Evolutionary conservation across 2,888 invertebrate species (phyloP).

Genomic region (Drepana falcataria): DNA sequence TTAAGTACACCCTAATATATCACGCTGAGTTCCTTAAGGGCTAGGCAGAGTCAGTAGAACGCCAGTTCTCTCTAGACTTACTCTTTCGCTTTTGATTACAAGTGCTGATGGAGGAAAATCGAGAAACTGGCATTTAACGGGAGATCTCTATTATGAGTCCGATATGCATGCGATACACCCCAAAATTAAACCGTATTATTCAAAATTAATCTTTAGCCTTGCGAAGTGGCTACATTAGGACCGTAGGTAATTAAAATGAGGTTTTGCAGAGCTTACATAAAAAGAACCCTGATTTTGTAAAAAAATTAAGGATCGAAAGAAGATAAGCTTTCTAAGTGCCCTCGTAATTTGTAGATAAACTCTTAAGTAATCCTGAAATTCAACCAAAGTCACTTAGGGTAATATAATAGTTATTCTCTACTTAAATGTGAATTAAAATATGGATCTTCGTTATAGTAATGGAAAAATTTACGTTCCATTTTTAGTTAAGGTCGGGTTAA

Average conservation of each 20-base stretch:
- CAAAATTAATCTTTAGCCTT: neutral
- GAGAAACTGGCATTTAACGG: conserved; percentile 10
- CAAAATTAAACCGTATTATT: neutral
- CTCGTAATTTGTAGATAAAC: neutral
- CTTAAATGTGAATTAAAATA: too few relatives aligned
- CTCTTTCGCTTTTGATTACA: neutral
- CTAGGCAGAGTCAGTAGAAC: too few relatives aligned
- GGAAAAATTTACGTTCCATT: too few relatives aligned
- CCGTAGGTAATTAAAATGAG: neutral
- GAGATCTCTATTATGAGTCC: neutral
- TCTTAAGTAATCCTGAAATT: neutral
- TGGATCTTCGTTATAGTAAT: too few relatives aligned
- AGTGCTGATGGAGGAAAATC: conserved; percentile 1
- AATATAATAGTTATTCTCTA: too few relatives aligned
- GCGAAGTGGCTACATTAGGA: neutral
- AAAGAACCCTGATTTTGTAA: neutral
- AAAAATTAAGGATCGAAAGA: neutral
- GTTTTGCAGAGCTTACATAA: neutral
- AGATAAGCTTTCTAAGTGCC: neutral
- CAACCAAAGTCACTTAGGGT: neutral
- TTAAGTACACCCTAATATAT: too few relatives aligned
- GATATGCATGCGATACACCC: neutral
- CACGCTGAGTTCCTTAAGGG: too few relatives aligned
- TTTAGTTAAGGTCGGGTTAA: too few relatives aligned
- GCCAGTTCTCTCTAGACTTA: conserved; percentile 14